Evolutionary conservation across 2,888 invertebrate genomes (phyloP), one percentile per base, ranked within the genome.

Genomic region (Dynastes tityus): DNA sequence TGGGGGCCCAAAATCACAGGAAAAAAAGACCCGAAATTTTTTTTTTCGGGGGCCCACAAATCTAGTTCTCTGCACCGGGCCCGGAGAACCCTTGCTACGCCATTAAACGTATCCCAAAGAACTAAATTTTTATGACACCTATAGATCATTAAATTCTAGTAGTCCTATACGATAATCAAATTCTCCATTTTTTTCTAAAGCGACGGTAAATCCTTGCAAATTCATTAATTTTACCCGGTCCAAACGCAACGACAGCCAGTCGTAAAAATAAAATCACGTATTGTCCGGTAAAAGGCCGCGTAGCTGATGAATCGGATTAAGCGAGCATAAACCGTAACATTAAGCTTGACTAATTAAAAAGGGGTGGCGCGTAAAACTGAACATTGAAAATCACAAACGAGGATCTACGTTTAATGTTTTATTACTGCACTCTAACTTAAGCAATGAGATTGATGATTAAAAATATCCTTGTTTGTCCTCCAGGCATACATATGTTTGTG

Each of bases 271-370:
- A 74, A 74, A 61, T 45, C 73, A 45, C 73, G 27, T 61, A 61
- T 74, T 74, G 61, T 45, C 73, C 58, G 29, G 61, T 61, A 45
- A 61, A 45, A 61, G 40, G 49, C 61, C 40, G 45, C 61, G 61
- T 22, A 27, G 61, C 73, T 74, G 73, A 74, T 74, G 73, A 61
- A 74, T 74, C 73, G 32, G 73, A 74, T 74, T 63, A 74, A 61
- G 61, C 45, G 27, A 61, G 45, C 61, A 74, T 74, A 74, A 74
- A 58, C 73, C 49, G 45, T 27, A 58, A 45, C 61, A 63, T 63
- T 74, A 63, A 74, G 61, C 45, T 27, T 58, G 73, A 49, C 61
- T 74, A 74, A 74, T 74, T 74, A 74, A 74, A 74, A 63, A 61
- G 61, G 45, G 61, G 73, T 37, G 73, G 61, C 27, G 51, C 22